Evolutionary conservation across 2,113 vertebrate species (phyloP), one percentile per base, ranked within the genome.

Genomic region (Mormyrus iriodes): DNA sequence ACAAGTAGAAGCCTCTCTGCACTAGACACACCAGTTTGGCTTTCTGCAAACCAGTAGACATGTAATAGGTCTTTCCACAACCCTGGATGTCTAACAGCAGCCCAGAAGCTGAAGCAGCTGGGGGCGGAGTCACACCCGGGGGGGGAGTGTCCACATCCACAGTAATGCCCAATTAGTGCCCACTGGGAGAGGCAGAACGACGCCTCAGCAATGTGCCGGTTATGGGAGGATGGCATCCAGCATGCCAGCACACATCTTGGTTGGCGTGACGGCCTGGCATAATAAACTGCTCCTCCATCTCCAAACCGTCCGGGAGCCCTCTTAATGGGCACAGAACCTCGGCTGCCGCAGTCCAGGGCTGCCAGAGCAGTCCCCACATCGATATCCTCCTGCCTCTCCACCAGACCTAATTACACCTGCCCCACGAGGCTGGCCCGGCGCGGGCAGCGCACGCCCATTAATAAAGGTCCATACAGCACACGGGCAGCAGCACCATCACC

Each of bases 351-450:
- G 90, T 88, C 86, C 86, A 88, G 88, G 88, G 89, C 90, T 87
- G 76, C 88, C 52, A 90, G 88, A 92, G 85, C 8, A 89, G 90
- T 89, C 49, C 89, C 13, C 7, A 88, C 92, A 90, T 92, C 90
- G 82, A 51, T 91, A 90, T 91, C 69, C 88, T 89, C 90, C 53
- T 90, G 88, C 85, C 92, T 89, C 93, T 93, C 93, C 92, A 90
- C 92, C 93, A 93, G 93, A 92, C 92, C 90, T 93, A 95, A 96
- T 96, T 94, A 94, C 92, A 91, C 91, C 94, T 90, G 94, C 94
- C 94, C 94, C 90, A 88, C 91, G 93, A 94, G 94, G 95, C 92
- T 89, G 94, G 90, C 93, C 94, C 91, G 92, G 83, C 92, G 88
- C 94, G 91, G 93, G 91, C 92, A 93, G 88, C 88, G 52, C 92